Evolutionary conservation across 2,888 invertebrate species (phyloP).

Genomic region (Ferrisia virgata): DNA sequence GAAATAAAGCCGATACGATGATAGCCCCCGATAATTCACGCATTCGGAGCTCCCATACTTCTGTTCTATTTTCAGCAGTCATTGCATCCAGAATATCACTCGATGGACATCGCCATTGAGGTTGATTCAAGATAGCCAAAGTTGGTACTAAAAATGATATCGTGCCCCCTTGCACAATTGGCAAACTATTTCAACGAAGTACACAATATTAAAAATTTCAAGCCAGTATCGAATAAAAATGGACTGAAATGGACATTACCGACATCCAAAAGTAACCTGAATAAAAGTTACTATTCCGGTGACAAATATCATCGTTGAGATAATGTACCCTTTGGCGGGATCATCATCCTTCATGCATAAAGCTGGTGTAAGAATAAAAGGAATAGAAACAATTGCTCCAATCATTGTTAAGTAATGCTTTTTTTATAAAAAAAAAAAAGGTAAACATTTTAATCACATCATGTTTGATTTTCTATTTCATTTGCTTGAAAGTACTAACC

Average conservation of each 20-base stretch:
- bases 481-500: too few relatives aligned
- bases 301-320: slow-evolving; percentile 79
- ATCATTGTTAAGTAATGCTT: slow-evolving; percentile 84
- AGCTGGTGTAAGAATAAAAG: slow-evolving; percentile 75
- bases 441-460: too few relatives aligned
- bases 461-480: too few relatives aligned
- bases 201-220: slow-evolving; percentile 57
- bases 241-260: slow-evolving; percentile 52
- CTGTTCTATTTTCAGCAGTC: slow-evolving; percentile 59
- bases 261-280: slow-evolving; percentile 72
- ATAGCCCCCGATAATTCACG: slow-evolving; percentile 80
- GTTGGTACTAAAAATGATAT: slow-evolving; percentile 78
- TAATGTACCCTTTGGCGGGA: slow-evolving; percentile 70
- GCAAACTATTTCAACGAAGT: slow-evolving; percentile 73
- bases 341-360: slow-evolving; percentile 75
- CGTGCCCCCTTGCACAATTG: slow-evolving; percentile 74
- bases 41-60: slow-evolving; percentile 73
- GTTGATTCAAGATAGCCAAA: slow-evolving; percentile 68
- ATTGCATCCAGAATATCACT: slow-evolving; percentile 58
- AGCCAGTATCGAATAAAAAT: background rate
- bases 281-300: slow-evolving; percentile 74
- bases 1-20: slow-evolving; percentile 71
- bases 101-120: slow-evolving; percentile 69
- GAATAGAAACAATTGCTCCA: slow-evolving; percentile 78
- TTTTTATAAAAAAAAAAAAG: too few relatives aligned